These are phyloP conservation scores for Balearica regulorum DNA, from an alignment of 2,797 vertebrate genomes.

Conservation along the genomic window DNA sequence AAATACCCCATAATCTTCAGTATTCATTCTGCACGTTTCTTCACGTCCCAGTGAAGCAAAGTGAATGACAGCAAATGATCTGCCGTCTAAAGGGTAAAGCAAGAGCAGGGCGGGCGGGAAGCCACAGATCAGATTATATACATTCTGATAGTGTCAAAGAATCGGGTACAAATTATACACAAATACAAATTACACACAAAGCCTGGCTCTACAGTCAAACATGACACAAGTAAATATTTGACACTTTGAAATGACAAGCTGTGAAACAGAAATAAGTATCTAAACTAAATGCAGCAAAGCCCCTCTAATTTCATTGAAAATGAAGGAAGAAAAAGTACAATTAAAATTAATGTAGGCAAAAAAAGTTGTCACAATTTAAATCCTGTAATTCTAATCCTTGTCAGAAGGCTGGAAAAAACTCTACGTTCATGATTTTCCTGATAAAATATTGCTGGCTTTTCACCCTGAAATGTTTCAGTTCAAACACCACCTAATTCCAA, in stretches of 20 bases:
- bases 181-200: neutral
- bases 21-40: neutral
- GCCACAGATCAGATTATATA: neutral
- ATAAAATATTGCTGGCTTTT: neutral
- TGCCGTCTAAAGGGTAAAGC: neutral
- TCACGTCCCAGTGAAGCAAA: neutral
- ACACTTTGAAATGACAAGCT: neutral
- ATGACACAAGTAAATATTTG: neutral
- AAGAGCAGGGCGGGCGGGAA: neutral
- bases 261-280: neutral
- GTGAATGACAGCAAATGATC: neutral
- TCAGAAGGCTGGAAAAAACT: neutral
- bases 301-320: neutral
- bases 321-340: neutral
- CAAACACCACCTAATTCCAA: neutral
- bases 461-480: neutral
- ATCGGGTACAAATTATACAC: neutral
- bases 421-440: neutral
- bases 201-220: neutral
- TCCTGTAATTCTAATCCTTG: neutral
- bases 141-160: neutral
- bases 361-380: neutral
- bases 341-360: neutral
- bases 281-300: neutral
- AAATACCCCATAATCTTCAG: neutral